Base-by-base conservation (phyloP, 2,888 invertebrate genomes). In the Drosophila vallismaia region DNA sequence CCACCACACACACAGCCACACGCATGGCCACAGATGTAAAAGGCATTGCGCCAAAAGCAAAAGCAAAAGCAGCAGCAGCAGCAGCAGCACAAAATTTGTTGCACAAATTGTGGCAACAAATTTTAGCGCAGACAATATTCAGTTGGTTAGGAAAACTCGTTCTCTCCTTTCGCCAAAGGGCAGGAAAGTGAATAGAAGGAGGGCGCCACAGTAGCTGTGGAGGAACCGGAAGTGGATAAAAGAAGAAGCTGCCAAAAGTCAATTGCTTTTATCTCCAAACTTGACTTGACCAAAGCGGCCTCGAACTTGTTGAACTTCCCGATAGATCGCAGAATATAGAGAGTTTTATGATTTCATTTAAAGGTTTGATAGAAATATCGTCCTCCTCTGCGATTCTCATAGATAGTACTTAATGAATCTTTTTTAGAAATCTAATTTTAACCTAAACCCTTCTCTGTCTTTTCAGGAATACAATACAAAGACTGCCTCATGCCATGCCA, bases 401-500 rank as follows among this genome's bases (percentile, higher is more conserved):
- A 28, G 4, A 28, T 3, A 19, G 28, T 28, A 28, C 28, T 19
- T 19, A 19, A 19, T 19, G 19, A 28, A 28, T 28, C 4, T 28
- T 28, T 6, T 28, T 28, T 28, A 28, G 3, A 2, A n/a, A 31
- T 9, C 19, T 19, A 1, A 19, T 19, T 19, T 19, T n/a, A 36
- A 31, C 26, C 29, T 5, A 4, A 28, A 28, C 8, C 6, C 44
- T 3, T 7, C 9, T 12, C 8, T 29, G 6, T 9, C 0, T 1
- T 75, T 88, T 3, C 74, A 91, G 92, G 89, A 91, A 88, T 91
- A 91, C 78, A 90, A 91, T 88, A 81, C 91, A 81, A 91, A 91
- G 89, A 91, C 91, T 90, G 91, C 92, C 84, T 89, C 91, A 89
- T 91, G 92, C 87, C 91, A 91, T 78, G 89, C 91, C 78, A 91